Base-by-base conservation (phyloP, 37 sponge, comb jelly and placozoan species). In the Beroe forskalii region DNA sequence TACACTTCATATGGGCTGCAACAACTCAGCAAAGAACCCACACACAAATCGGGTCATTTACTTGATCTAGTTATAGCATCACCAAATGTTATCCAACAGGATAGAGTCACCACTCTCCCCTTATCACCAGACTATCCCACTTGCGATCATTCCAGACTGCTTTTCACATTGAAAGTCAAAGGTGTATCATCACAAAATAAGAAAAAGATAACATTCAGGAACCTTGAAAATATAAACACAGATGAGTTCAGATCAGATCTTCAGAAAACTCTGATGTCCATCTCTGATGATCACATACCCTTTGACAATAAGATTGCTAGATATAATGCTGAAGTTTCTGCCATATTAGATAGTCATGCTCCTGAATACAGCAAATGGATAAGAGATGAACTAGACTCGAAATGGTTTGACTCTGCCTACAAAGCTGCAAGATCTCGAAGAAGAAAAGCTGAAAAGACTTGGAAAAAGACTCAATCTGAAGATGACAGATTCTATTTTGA, bases 181-280 rank as follows among this genome's bases (percentile, higher is more conserved):
- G 55, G 55, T 17, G 55, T 48, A 12, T 12, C 55, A 17, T 48
- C 55, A 17, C 12, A 48, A 48, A 48, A 48, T 48, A 63, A 63
- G 30, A 63, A 63, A 63, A 27, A 6, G 24, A 63, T 63, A 22
- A 63, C 66, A 63, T 63, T 63, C 66, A 63, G 66, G 17, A 63
- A 63, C 30, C 3, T 63, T 27, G 4, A 63, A 23, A 27, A 63
- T 28, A 63, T 63, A 28, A 27, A 9, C 66, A 9, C 4, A 63
- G 30, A 63, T 24, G 24, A 27, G 24, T 63, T 63, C 17, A 27
- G 28, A n/a, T 8, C 24, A 22, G 30, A 63, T 63, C 66, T 63
- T 23, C 12, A 6, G 55, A 12, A 48, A 6, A 48, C 55, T 12
- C 55, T 48, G 12, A 48, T 12, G 12, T 48, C 55, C 6, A 48